phyloP scores from a whole-genome alignment of 1,140 invertebrate species.

The Hycleus phaleratus region DNA sequence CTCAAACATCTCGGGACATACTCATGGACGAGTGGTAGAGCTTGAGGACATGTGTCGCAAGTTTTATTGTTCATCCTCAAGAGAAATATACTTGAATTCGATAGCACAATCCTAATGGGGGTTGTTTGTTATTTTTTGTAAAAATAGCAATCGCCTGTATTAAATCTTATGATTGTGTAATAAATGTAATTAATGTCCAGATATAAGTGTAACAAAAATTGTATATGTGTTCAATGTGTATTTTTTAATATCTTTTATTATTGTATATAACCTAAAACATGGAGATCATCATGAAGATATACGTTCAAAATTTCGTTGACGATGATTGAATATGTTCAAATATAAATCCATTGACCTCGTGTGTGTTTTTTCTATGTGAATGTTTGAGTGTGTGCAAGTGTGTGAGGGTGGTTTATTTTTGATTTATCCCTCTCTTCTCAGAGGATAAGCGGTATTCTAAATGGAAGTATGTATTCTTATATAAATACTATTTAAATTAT shows the following conservation, averaged over 20 bases:
- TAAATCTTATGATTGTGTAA: slow-evolving; percentile 9
- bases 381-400: not conserved
- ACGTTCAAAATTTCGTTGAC: too few relatives aligned
- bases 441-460: slow-evolving; percentile 17
- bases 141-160: not conserved
- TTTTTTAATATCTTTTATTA: not conserved
- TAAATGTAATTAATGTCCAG: slow-evolving; percentile 11
- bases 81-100: too few relatives aligned
- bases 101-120: not conserved
- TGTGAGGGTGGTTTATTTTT: not conserved
- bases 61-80: too few relatives aligned
- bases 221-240: slow-evolving; percentile 14
- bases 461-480: slow-evolving; percentile 16
- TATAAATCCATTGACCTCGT: too few relatives aligned
- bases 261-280: too few relatives aligned
- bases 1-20: too few relatives aligned
- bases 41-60: too few relatives aligned
- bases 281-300: too few relatives aligned
- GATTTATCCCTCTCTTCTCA: slow-evolving; percentile 6
- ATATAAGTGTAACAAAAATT: slow-evolving; percentile 7
- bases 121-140: not conserved
- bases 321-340: too few relatives aligned
- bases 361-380: not conserved
- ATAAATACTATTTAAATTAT: slow-evolving; percentile 1
- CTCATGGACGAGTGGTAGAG: too few relatives aligned